Evolutionary conservation across 2,797 vertebrate species (phyloP), one percentile per base, ranked within the genome.

Genomic region (Holocentrus rufus): DNA sequence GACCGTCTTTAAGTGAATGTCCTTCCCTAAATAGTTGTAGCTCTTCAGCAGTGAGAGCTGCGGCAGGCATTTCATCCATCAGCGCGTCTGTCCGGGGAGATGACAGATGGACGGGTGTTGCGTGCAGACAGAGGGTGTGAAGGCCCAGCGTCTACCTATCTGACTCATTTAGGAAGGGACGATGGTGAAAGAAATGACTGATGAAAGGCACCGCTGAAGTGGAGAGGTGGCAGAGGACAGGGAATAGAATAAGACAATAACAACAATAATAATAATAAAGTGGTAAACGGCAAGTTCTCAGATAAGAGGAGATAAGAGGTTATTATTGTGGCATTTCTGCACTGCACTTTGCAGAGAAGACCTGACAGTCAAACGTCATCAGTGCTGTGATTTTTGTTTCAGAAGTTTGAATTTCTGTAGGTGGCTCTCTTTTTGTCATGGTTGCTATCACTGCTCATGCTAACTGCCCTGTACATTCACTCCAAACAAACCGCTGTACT

Each of bases 81-180:
- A 87, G 0, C 84, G 1, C 67, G 86, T 79, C 77, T 70, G 77
- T 85, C 77, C 68, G 67, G 5, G 13, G 73, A 47, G 90, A 82
- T 83, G 90, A 86, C 57, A 77, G 89, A 89, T 64, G 79, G 84
- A 90, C 85, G 72, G 71, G 85, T 44, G 31, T 81, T 89, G 88
- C 85, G 79, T 91, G 86, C 86, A 80, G 84, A 83, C 25, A 72
- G 58, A 83, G 83, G 83, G 82, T 76, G 86, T 87, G 86, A 88
- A 86, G 66, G 79, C 72, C n/a, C 75, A n/a, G 36, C 34, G 7
- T 80, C 76, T 71, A 55, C 22, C 61, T 58, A 46, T 77, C 70
- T 86, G 87, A 90, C 81, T 92, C 85, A 81, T 69, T 80, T 47
- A 62, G 60, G 59, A 47, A 52, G 77, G 61, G 61, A 81, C 47